phyloP scores from a whole-genome alignment of 2,797 vertebrate species.

The Parauchenoglanis ngamensis region DNA sequence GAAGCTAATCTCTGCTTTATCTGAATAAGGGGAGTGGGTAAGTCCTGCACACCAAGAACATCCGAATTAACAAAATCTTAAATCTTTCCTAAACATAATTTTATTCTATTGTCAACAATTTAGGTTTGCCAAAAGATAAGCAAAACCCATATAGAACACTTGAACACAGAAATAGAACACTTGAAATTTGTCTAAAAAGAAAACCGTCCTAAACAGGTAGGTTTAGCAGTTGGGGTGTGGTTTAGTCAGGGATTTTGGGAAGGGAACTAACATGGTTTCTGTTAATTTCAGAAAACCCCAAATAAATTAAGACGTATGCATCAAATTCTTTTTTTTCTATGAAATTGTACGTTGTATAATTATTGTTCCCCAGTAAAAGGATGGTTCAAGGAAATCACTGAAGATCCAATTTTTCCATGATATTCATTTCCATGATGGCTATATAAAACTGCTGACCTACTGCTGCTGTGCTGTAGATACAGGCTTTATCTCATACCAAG shows the following conservation, averaged over 20 bases:
- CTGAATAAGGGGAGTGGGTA: slow-evolving; percentile 80
- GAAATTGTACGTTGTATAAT: too few relatives aligned
- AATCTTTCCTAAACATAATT: not conserved
- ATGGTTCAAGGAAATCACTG: too few relatives aligned
- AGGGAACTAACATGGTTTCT: not conserved
- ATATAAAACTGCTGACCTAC: too few relatives aligned
- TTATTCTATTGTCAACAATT: not conserved
- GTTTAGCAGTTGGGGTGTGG: not conserved
- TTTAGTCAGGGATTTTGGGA: not conserved
- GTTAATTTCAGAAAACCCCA: too few relatives aligned
- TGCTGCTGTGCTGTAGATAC: too few relatives aligned
- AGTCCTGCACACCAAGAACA: slow-evolving; percentile 75
- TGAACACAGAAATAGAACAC: not conserved
- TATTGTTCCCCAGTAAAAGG: too few relatives aligned
- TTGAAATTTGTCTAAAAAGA: not conserved
- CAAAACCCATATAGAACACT: not conserved
- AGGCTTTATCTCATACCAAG: too few relatives aligned
- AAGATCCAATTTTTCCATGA: too few relatives aligned
- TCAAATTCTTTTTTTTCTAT: too few relatives aligned
- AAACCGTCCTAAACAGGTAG: not conserved
- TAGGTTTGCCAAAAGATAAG: not conserved
- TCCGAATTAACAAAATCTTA: not conserved
- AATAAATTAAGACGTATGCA: too few relatives aligned
- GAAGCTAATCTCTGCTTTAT: slow-evolving; percentile 85
- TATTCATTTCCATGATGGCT: too few relatives aligned